Base-by-base conservation (phyloP, 2,888 invertebrate genomes). In the Cheilosia impressa region DNA sequence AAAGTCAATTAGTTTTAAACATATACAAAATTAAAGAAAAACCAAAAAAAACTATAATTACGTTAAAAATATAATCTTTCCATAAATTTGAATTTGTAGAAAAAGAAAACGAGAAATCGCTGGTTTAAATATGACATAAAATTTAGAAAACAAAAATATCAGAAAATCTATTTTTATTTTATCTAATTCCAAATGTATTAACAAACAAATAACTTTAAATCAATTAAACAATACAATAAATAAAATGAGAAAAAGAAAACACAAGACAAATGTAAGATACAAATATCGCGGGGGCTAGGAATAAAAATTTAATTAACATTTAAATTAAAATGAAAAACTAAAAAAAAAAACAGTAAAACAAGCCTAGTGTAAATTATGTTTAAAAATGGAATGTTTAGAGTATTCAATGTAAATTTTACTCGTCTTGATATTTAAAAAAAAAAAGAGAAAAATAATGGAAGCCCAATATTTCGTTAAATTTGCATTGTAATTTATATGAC, bases 1-100 rank as follows among this genome's bases (percentile, higher is more conserved):
- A 90, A 90, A 91, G 92, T 92, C 92, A 92, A 87, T 84, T 84
- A 84, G 83, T 83, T 83, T 68, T 62, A 43, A 76, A 87, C 22
- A 80, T 78, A 73, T 71, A 83, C 58, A 83, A 78, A 83, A 83
- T 73, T 66, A 65, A 76, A 65, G 69, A 43, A 60, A 10, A 60
- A 66, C 41, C 55, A 71, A 50, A 60, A 10, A 60, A 65, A 65
- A 68, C 58, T 52, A 45, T 41, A 66, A 53, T 62, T 58, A 65
- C 43, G 58, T 75, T 53, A 31, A 52, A 43, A 58, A 53, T 45
- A 13, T 13, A 80, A 85, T 77, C 60, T 82, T 78, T 82, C 81
- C 69, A 78, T 65, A 52, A 73, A 82, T 65, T 71, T 77, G 19
- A 82, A 87, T 82, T 82, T 73, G 71, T 87, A 77, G 58, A 66